Evolutionary conservation across 2,113 vertebrate genomes (phyloP).

Genomic region (Beaufortia kweichowensis): DNA sequence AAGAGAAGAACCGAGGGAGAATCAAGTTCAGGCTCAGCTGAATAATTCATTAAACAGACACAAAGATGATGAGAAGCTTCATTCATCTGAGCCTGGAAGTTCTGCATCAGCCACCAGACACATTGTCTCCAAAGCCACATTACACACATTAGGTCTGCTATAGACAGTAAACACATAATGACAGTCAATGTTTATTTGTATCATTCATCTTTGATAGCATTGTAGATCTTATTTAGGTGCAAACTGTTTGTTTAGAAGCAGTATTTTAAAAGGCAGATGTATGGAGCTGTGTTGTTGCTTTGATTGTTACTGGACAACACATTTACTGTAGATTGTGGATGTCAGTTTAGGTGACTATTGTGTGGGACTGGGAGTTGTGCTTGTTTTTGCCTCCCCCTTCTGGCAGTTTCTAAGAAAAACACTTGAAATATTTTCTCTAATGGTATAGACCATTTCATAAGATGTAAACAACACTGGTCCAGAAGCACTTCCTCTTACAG

Average conservation of each 20-base stretch:
- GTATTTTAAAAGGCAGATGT: background rate
- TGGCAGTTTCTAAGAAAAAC: slow-evolving; percentile 29
- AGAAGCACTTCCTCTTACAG: no score
- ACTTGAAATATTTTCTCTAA: background rate
- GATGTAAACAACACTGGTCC: no score
- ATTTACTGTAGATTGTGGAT: background rate
- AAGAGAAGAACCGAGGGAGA: slow-evolving; percentile 2
- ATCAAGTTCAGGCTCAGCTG: slow-evolving; percentile 29
- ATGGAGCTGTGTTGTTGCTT: background rate
- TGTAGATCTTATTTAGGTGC: background rate
- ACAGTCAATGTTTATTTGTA: background rate
- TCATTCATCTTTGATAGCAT: background rate
- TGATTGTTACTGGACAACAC: background rate
- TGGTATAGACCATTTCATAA: no score
- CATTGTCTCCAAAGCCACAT: background rate
- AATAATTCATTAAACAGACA: slow-evolving; percentile 60
- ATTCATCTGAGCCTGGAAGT: slow-evolving; percentile 38
- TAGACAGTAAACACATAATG: background rate
- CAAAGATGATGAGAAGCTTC: slow-evolving; percentile 48
- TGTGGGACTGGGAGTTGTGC: background rate
- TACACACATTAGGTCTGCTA: background rate
- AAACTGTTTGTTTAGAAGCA: background rate
- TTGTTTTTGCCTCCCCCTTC: slow-evolving; percentile 54
- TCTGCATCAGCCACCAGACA: slow-evolving; percentile 10
- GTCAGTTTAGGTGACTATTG: background rate